phyloP scores from a whole-genome alignment of 2,797 vertebrate genomes.

The Urophycis tenuis region DNA sequence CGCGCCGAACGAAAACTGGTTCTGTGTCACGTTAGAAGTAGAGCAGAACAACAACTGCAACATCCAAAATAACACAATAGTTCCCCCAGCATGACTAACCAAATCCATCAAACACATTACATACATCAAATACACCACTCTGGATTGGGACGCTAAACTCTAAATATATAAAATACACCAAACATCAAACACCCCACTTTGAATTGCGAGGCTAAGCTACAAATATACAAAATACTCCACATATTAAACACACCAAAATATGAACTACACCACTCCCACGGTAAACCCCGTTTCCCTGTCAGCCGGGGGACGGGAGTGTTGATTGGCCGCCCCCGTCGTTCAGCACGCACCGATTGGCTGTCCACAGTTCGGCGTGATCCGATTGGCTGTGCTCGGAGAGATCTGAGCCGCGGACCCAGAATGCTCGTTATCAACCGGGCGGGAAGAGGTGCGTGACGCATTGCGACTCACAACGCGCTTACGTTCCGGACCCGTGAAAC shows the following conservation, averaged over 20 bases:
- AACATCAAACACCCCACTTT: not conserved
- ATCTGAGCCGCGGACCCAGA: not conserved
- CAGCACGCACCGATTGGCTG: not conserved
- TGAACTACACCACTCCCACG: not conserved
- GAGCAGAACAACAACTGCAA: slow-evolving; percentile 27
- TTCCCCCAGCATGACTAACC: slow-evolving; percentile 1
- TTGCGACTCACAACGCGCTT: not conserved
- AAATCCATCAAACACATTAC: not conserved
- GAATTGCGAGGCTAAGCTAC: not conserved
- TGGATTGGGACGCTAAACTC: not conserved
- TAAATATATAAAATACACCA: not conserved
- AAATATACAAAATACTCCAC: not conserved
- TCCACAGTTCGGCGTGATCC: not conserved
- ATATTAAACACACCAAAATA: not conserved
- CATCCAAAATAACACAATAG: slow-evolving; percentile 14
- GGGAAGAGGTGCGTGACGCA: not conserved
- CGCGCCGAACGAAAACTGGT: not conserved
- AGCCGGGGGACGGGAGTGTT: slow-evolving; percentile 47
- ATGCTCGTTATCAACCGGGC: not conserved
- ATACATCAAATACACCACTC: not conserved
- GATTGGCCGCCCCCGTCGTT: slow-evolving; percentile 52
- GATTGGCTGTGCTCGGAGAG: not conserved
- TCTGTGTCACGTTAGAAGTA: not conserved
- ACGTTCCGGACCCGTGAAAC: not conserved
- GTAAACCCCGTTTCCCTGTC: not conserved